Evolutionary conservation across 2,888 invertebrate species (phyloP), one percentile per base, ranked within the genome.

Genomic region (Lacanobia oleracea): DNA sequence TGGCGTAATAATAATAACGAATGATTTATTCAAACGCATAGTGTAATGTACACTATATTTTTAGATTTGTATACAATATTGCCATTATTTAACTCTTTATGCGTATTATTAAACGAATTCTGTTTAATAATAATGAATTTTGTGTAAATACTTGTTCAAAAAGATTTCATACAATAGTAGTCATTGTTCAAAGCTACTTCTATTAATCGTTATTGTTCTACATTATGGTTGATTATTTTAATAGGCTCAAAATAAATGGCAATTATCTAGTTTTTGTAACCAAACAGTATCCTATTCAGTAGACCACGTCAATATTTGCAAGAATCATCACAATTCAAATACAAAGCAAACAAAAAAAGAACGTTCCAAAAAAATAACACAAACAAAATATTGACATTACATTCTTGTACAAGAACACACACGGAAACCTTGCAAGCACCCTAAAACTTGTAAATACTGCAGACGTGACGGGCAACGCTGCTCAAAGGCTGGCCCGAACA

Each of bases 381-480:
- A 48, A 77, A 64, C 68, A 77, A 72, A 79, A 81, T 79, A 83
- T 86, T 84, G 74, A 82, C 76, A 79, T 79, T 72, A 78, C 81
- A 79, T 84, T 85, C 82, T 75, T 75, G 60, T 77, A 81, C 79
- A 51, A 72, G 45, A 82, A 82, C 69, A 78, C 65, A 81, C 82
- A 80, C 72, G 72, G 88, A 86, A 88, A 87, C 86, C 87, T 86
- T 88, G 80, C 82, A 84, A 85, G 83, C 86, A 82, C 83, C 88
- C 88, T 88, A 89, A 89, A 89, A 86, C 87, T 84, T 85, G 88
- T 88, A 88, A 88, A 87, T 89, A 86, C 86, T 87, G 81, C 82
- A 86, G 88, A 88, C 88, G 88, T 89, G 90, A 87, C 86, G 87
- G 82, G 77, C 75, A 81, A 76, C 81, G 81, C 67, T 81, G 73